Percentiles rank a stretch among this genome's conserved stretches.
Evolutionary conservation across 2,113 vertebrate genomes (phyloP).

Genomic region (Corythaixoides concolor): DNA sequence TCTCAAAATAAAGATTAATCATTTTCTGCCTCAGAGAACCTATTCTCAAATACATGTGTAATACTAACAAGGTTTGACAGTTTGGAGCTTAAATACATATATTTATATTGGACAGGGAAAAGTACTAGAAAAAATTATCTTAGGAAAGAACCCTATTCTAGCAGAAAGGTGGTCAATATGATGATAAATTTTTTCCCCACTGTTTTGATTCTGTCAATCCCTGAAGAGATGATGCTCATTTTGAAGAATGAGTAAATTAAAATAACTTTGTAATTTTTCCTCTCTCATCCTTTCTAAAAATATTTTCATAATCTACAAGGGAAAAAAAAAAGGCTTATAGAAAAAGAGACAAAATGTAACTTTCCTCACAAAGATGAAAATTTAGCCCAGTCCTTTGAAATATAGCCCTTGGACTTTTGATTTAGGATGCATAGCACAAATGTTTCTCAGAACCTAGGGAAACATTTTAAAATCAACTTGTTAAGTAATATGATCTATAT

Average conservation of each 20-base stretch:
- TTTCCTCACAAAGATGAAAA: not conserved
- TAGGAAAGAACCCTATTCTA: not conserved
- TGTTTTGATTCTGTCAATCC: not conserved
- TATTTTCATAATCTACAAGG: not conserved
- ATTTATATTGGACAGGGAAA: not conserved
- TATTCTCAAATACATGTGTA: not conserved
- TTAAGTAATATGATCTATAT: not conserved
- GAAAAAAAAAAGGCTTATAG: not conserved
- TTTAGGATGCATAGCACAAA: not conserved
- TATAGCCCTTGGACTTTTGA: not conserved
- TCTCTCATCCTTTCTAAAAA: not conserved
- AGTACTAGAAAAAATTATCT: not conserved
- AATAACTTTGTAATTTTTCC: not conserved
- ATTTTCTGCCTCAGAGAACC: not conserved
- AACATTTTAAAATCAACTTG: not conserved
- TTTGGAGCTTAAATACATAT: not conserved
- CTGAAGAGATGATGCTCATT: not conserved
- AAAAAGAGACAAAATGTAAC: not conserved
- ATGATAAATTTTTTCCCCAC: not conserved
- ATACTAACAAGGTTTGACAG: not conserved
- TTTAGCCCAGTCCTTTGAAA: not conserved
- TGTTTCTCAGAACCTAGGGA: not conserved
- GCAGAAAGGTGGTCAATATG: not conserved
- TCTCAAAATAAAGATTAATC: not conserved
- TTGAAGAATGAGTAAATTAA: not conserved